phyloP scores from a whole-genome alignment of 1,140 invertebrate genomes.

The Epicauta chinensis region DNA sequence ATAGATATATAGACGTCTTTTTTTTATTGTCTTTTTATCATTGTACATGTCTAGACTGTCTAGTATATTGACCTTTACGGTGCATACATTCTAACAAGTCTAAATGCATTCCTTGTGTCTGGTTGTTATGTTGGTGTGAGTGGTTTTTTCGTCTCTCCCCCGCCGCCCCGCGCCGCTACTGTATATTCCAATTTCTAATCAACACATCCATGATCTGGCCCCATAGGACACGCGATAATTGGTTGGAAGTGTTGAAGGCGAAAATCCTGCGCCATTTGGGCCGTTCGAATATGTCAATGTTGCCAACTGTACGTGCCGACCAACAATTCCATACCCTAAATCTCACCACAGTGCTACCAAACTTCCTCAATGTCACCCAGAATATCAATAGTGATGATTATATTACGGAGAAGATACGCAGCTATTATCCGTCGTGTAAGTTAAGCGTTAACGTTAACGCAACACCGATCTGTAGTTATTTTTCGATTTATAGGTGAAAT shows the following conservation, averaged over 20 bases:
- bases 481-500: constrained; percentile 43
- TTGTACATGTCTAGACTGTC: constrained; percentile 10
- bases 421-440: constrained; percentile 38
- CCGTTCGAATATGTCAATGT: constrained; percentile 16
- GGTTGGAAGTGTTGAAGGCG: constrained; percentile 24
- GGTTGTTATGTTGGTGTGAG: neutral
- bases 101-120: constrained; percentile 6
- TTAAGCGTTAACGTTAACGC: neutral
- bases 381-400: constrained; percentile 23
- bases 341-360: constrained; percentile 17
- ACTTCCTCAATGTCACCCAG: constrained; percentile 12
- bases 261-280: constrained; percentile 24
- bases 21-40: no score
- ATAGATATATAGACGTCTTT: no score
- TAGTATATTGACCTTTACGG: constrained; percentile 13
- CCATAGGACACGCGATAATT: constrained; percentile 17
- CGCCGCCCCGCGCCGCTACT: no score
- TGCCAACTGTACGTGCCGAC: neutral
- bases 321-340: no score
- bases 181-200: no score
- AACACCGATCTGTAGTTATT: neutral
- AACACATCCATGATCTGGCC: no score
- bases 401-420: constrained; percentile 35
- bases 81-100: constrained; percentile 6
- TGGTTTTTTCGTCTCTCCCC: neutral